Evolutionary conservation across 2,113 vertebrate genomes (phyloP), one percentile per base, ranked within the genome.

Genomic region (Tachycineta bicolor): DNA sequence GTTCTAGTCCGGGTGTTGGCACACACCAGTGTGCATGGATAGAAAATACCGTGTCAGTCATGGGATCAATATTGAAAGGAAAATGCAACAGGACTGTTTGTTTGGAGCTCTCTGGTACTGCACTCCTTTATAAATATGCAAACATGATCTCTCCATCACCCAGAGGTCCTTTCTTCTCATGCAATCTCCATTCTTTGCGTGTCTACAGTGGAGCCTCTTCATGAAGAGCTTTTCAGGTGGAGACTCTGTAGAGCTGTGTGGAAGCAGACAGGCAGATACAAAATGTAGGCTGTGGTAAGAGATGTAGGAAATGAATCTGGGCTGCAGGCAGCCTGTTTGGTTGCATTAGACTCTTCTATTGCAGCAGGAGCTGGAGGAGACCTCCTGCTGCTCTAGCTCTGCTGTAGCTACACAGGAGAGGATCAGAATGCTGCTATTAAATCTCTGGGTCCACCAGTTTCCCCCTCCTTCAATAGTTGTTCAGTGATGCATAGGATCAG

Each of bases 31-130:
- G 0, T 78, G 23, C 11, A 21, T 5, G 12, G 33, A 37, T 19
- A 37, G n/a, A 92, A 92, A 90, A 86, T 17, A 25, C 5, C 0
- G 0, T 53, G 41, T 89, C 63, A 74, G 10, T 37, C n/a, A 33
- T 46, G 37, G 14, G 28, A 68, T 52, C 0, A 0, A 20, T 44
- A 22, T 31, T 68, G 50, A n/a, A 84, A 68, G 41, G 14, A 78
- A 78, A 39, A 71, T 0, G 2, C 10, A 9, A 18, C 6, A 64
- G 18, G 37, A 23, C 20, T 82, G 0, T 28, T 82, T 73, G 4
- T 37, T 82, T 80, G 75, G 10, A 75, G 49, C 17, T 33, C 33
- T 31, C 5, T 77, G 33, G 8, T 39, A 18, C 47, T 53, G 3
- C 37, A 31, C 4, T 41, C 24, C 23, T 76, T 79, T 10, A 6